Evolutionary conservation across 1,140 invertebrate genomes (phyloP), one percentile per base, ranked within the genome.

Genomic region (Penaeus indicus): DNA sequence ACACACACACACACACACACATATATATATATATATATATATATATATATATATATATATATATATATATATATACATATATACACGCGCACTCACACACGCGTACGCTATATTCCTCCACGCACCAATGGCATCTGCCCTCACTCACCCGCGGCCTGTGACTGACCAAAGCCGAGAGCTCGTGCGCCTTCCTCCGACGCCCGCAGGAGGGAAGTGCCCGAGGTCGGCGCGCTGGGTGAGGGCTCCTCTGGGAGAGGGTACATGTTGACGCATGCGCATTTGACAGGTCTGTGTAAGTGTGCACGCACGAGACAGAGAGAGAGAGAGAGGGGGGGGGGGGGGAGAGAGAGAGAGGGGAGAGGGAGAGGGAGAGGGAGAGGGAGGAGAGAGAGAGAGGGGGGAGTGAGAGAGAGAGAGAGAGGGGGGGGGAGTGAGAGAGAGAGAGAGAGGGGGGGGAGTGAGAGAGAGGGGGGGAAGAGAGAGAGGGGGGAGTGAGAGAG

Each of bases 401-500:
- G 42, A 80, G 27, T n/a, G 78, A 21, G 38, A 75, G 13, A 18
- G 22, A 27, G 38, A 19, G 16, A 47, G 25, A n/a, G 42, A n/a
- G n/a, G 16, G 78, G 47, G 4, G 25, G 72, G 72, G 18, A 47
- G n/a, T 1, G 78, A 5, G n/a, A 19, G 18, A 54, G 32, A 32
- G 47, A 3, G 27, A 38, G 32, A 38, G 47, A 42, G 78, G 78
- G 16, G 32, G 60, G 78, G 25, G 21, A n/a, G 78, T 19, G 22
- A 54, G 77, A 42, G 22, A 10, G 18, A 21, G 42, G 54, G 38
- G 42, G 78, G 78, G 47, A 22, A 80, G 78, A 54, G 78, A 13
- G 42, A n/a, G 25, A n/a, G 78, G 47, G 78, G 78, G 2, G 42
- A 80, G 27, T n/a, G 78, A 21, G 78, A 80, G 78, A n/a, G 42